Evolutionary conservation across 2,113 vertebrate genomes (phyloP), one percentile per base, ranked within the genome.

Genomic region (Taurulus bubalis): DNA sequence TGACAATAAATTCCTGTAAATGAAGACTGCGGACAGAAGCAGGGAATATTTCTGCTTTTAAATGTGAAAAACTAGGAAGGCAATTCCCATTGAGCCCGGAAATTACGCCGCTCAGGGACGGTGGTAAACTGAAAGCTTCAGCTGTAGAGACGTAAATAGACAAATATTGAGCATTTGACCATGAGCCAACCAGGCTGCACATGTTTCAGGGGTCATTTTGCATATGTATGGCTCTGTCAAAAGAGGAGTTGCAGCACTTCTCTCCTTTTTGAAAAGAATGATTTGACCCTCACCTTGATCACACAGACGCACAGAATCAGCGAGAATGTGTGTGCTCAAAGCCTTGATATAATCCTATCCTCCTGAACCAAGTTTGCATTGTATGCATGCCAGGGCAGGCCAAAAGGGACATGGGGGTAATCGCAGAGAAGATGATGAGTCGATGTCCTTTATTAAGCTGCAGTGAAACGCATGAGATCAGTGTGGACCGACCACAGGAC

Each of bases 131-230:
- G 32, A 47, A 71, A 70, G 64, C 36, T 53, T 72, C 30, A 59
- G 47, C 62, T 63, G 53, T 18, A 51, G 34, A 71, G 69, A 66
- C 62, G 80, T 73, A 30, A 67, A 86, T 78, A 7, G 20, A 30
- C 40, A 40, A 40, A 80, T 68, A 47, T 69, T 77, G 72, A 77
- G 40, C 40, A 40, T 77, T 71, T 89, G 77, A 89, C 77, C 42
- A 15, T 3, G 10, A 89, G 63, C 40, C 30, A 40, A 60, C 51
- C 2, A 1, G n/a, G 62, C 60, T 79, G 85, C 77, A 76, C 64
- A 59, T 10, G 16, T 79, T 82, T 80, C 34, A 59, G 49, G 18
- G 73, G 64, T 80, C 30, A 76, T 71, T 80, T 78, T 71, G 64
- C 51, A 55, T 67, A 32, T 80, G 53, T 40, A 70, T 38, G 59